Percentiles rank a stretch among this genome's conserved stretches.
phyloP scores from a whole-genome alignment of 1,140 invertebrate species.

The Atta cephalotes region DNA sequence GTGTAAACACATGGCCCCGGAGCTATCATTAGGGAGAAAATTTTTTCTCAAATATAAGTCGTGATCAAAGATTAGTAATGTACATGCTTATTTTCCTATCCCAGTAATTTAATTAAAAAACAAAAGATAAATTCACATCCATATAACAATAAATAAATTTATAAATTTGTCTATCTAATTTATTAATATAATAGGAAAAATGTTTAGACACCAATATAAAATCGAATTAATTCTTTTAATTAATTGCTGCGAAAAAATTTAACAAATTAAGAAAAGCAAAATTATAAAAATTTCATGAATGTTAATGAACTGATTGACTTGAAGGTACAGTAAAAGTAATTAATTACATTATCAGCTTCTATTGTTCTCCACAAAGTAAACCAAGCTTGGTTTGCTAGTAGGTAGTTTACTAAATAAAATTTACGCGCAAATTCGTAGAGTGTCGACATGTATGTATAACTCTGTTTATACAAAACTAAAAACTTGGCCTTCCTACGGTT shows the following conservation, averaged over 20 bases:
- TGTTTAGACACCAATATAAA: neutral
- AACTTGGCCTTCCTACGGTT: constrained; percentile 75
- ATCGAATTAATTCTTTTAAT: neutral
- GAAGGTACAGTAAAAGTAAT: neutral
- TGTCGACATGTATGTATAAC: constrained; percentile 4
- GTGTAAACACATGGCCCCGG: constrained; percentile 45
- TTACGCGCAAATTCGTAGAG: neutral
- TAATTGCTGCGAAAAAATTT: neutral
- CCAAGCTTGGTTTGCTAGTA: neutral
- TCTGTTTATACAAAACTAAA: constrained; percentile 70
- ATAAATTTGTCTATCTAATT: neutral
- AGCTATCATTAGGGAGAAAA: constrained; percentile 5
- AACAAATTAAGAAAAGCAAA: neutral
- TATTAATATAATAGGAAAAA: constrained; percentile 3
- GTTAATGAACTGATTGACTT: neutral
- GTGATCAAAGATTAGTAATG: constrained; percentile 38
- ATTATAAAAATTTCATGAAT: neutral
- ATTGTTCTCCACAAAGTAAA: neutral
- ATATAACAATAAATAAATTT: constrained; percentile 1
- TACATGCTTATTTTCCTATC: neutral
- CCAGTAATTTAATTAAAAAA: constrained; percentile 10
- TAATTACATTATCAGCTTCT: neutral
- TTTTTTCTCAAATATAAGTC: constrained; percentile 12
- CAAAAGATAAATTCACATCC: constrained; percentile 3
- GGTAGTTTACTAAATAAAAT: neutral